Evolutionary conservation across 2,888 invertebrate species (phyloP).

Genomic region (Synanthedon tipuliformis): DNA sequence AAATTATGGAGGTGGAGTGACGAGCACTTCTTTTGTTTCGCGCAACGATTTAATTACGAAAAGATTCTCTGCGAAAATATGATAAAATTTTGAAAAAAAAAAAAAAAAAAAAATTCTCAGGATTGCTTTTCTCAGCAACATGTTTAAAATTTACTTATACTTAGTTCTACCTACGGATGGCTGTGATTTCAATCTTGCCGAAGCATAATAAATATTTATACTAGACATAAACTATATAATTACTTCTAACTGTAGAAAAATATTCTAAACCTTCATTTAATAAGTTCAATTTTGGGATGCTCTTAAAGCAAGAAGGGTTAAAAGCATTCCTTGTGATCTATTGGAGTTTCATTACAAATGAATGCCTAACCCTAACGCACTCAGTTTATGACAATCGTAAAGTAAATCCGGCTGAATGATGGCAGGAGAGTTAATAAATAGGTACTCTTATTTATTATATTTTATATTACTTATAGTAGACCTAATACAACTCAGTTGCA

Average conservation of each 20-base stretch:
- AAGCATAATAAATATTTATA: not conserved
- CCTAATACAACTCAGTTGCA: too few species aligned
- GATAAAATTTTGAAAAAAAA: too few species aligned
- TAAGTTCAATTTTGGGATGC: conserved; percentile 14
- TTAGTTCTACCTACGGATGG: too few species aligned
- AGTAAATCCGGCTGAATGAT: conserved; percentile 30
- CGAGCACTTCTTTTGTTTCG: not conserved
- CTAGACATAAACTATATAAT: not conserved
- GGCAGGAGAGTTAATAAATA: not conserved
- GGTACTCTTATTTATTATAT: too few species aligned
- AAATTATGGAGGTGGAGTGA: not conserved
- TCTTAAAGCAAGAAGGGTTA: conserved; percentile 19
- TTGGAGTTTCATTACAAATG: conserved; percentile 8
- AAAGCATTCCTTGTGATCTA: conserved; percentile 23
- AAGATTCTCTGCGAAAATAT: not conserved
- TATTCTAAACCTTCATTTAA: conserved; percentile 1
- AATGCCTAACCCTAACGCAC: conserved; percentile 16
- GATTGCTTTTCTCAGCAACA: too few species aligned
- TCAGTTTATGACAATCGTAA: conserved; percentile 36
- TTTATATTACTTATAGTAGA: too few species aligned
- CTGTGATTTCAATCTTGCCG: too few species aligned
- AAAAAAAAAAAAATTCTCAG: too few species aligned
- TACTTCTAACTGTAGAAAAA: not conserved
- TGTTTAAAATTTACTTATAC: too few species aligned
- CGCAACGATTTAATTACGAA: not conserved